Conservation (phyloP, 2,888 invertebrate genomes). For the Lymantria monacha region DNA sequence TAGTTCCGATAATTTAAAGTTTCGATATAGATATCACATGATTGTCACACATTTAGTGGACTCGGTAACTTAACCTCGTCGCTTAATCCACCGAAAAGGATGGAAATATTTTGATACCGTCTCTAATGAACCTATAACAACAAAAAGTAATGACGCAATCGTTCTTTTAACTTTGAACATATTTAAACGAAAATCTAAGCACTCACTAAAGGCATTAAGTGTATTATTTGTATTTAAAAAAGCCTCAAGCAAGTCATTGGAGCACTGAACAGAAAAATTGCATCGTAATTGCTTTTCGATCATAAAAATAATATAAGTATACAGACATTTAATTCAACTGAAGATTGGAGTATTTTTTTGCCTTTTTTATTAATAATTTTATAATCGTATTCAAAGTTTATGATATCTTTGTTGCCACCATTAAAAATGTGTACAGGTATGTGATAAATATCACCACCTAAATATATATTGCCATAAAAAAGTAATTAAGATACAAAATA, state of each 20-base stretch:
- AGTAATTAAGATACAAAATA: neutral
- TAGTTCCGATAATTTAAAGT: conserved; percentile 68
- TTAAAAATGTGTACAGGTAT: too few relatives aligned
- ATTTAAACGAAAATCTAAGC: conserved; percentile 16
- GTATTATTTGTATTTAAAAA: conserved; percentile 15
- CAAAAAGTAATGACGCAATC: conserved; percentile 35
- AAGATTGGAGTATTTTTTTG: too few relatives aligned
- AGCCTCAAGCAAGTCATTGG: conserved; percentile 52
- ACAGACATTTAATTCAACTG: too few relatives aligned
- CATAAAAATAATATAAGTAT: conserved; percentile 23
- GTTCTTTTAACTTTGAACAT: conserved; percentile 17
- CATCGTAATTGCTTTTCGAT: conserved; percentile 49
- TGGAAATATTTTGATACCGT: conserved; percentile 16
- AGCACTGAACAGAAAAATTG: conserved; percentile 51
- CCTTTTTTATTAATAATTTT: too few relatives aligned
- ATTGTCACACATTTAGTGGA: conserved; percentile 48
- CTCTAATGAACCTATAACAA: conserved; percentile 29
- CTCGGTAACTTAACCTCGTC: conserved; percentile 21
- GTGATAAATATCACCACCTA: too few relatives aligned
- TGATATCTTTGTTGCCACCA: too few relatives aligned
- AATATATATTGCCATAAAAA: too few relatives aligned
- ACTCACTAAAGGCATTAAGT: conserved; percentile 7
- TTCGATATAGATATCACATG: conserved; percentile 58
- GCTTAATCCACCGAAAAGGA: conserved; percentile 19
- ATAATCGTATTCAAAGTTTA: too few relatives aligned